Evolutionary conservation across 2,888 invertebrate species (phyloP), one percentile per base, ranked within the genome.

Genomic region (Drosophila nr. perissopoda): DNA sequence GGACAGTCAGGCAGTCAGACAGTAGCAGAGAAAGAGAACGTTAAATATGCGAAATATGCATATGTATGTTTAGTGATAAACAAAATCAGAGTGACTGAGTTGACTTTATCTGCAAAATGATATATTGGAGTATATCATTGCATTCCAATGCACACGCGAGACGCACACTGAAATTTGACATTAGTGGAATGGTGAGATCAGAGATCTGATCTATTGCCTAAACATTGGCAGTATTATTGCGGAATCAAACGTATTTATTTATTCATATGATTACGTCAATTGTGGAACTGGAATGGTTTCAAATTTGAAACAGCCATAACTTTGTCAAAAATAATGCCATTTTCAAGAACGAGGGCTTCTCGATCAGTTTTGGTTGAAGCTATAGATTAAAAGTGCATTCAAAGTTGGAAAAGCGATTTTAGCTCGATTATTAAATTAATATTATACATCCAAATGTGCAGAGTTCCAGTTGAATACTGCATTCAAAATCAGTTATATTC

Each of bases 31-130:
- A 27, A 18, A 27, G 34, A 49, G 21, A 73, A 34, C 27, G 31
- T 67, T 38, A 69, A 69, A 74, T 73, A 76, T 68, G 73, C 78
- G 78, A 73, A 78, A 73, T 68, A 70, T 57, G 45, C 58, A 48
- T 51, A 66, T 64, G 45, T 73, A 54, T 68, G 29, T 34, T 34
- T 34, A 54, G 27, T 16, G 75, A 69, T 75, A 74, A 52, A 25
- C n/a, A 13, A 27, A 45, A 27, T 31, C 29, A 61, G 33, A 34
- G 27, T 45, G 16, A 38, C 34, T 40, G 33, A 36, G 65, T 72
- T 58, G 69, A 69, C 27, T 78, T 76, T 76, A 78, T 78, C 78
- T 62, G 58, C 38, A 59, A 61, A 73, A 48, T 63, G 63, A 48
- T 73, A 73, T 73, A 64, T 72, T 72, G 45, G 36, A 63, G 33